Conservation (phyloP, 2,113 vertebrate species). For the Cololabis saira region DNA sequence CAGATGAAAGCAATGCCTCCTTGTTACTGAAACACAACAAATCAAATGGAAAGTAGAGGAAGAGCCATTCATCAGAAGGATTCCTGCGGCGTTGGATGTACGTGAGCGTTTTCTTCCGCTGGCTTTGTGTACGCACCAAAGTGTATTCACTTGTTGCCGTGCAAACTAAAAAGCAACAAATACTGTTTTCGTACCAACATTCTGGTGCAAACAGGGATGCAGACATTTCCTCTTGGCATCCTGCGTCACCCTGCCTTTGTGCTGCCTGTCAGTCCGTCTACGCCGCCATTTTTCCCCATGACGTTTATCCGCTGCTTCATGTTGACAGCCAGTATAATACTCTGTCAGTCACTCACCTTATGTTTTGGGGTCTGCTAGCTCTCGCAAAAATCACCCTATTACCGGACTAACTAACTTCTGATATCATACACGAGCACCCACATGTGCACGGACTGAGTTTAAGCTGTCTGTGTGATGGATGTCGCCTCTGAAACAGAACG, state of each 20-base stretch:
- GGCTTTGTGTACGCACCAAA: constrained; percentile 40
- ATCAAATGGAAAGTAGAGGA: no score
- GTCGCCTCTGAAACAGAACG: constrained; percentile 51
- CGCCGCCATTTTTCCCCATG: constrained; percentile 33
- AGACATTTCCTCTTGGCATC: constrained; percentile 13
- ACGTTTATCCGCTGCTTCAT: constrained; percentile 30
- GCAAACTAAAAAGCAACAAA: neutral
- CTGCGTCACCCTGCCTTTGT: neutral
- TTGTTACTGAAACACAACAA: no score
- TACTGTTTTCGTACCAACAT: constrained; percentile 15
- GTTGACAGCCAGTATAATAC: constrained; percentile 47
- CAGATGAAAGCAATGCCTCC: constrained; percentile 45
- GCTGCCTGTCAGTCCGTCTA: constrained; percentile 35
- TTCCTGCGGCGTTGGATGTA: constrained; percentile 14
- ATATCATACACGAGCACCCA: constrained; percentile 18
- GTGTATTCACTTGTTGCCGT: constrained; percentile 21
- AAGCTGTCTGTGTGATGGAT: constrained; percentile 66
- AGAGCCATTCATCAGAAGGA: constrained; percentile 8
- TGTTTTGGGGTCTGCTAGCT: constrained; percentile 23
- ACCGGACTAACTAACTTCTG: constrained; percentile 50
- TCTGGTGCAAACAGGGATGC: constrained; percentile 22
- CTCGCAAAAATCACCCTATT: constrained; percentile 27
- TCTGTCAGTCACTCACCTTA: constrained; percentile 52
- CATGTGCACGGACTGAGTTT: constrained; percentile 25
- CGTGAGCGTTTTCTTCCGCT: constrained; percentile 21